phyloP scores from a whole-genome alignment of 2,797 vertebrate species.

The Propithecus deckenii region DNA sequence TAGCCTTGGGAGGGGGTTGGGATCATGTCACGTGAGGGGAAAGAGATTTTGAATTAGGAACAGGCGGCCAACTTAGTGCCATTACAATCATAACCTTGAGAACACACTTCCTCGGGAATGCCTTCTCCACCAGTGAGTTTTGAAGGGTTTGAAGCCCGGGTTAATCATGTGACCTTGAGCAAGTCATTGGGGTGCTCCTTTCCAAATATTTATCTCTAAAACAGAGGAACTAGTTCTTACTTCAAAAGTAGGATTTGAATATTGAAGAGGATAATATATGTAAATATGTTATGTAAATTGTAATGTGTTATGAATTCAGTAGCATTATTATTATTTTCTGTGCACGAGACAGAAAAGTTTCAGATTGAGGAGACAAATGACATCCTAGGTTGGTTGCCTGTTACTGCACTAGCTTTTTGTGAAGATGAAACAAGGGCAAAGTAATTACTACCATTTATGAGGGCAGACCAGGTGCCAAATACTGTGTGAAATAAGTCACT shows the following conservation, averaged over 20 bases:
- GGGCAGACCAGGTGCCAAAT: not conserved
- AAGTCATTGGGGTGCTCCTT: not conserved
- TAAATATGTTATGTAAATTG: constrained; percentile 2
- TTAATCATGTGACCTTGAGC: not conserved
- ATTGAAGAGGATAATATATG: constrained; percentile 38
- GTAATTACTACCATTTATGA: not conserved
- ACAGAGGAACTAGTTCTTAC: constrained; percentile 4
- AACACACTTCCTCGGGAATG: not conserved
- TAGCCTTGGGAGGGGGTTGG: not conserved
- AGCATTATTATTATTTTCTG: constrained; percentile 27
- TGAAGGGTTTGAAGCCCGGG: not conserved
- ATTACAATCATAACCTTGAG: not conserved
- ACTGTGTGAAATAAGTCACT: not conserved
- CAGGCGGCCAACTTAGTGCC: not conserved
- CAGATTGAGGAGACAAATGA: constrained; percentile 1
- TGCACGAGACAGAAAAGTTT: constrained; percentile 17
- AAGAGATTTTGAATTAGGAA: not conserved
- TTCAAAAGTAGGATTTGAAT: constrained; percentile 52
- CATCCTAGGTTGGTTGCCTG: not conserved
- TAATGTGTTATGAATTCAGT: not conserved
- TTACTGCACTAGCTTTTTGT: not conserved
- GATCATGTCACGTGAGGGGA: not conserved
- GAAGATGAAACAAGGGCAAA: not conserved
- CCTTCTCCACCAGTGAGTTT: not conserved
- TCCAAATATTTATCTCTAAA: constrained; percentile 20